phyloP scores from a whole-genome alignment of 2,113 vertebrate species.

The Heterotilapia buettikoferi region DNA sequence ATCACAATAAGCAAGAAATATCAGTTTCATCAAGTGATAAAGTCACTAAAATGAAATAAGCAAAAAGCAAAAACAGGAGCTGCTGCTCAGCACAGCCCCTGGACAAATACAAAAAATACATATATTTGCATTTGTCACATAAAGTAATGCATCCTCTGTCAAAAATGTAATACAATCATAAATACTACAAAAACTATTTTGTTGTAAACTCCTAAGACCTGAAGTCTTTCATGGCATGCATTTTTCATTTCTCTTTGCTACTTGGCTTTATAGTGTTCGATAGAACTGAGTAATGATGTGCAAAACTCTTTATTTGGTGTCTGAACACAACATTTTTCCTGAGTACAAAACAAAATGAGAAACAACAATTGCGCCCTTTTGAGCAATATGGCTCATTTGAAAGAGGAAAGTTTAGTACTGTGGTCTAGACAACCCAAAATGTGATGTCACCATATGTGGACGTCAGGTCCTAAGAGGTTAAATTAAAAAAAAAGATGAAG shows the following conservation, averaged over 20 bases:
- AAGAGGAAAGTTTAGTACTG: not conserved
- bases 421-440: not conserved
- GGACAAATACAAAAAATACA: not conserved
- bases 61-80: not conserved
- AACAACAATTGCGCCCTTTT: not conserved
- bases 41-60: not conserved
- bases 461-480: not conserved
- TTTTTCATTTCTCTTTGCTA: not conserved
- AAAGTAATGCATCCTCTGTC: not conserved
- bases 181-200: not conserved
- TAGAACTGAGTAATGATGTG: not conserved
- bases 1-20: not conserved
- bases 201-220: not conserved
- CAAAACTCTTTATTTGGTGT: not conserved
- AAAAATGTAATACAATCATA: not conserved
- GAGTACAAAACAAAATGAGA: not conserved
- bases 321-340: not conserved
- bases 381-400: not conserved
- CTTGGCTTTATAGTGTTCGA: not conserved
- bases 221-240: not conserved
- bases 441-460: not conserved
- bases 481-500: fast-evolving
- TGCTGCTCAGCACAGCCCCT: not conserved
- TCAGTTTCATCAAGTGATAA: not conserved
- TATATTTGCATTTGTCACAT: not conserved